Evolutionary conservation across 2,888 invertebrate genomes (phyloP), one percentile per base, ranked within the genome.

Genomic region (Clusia tigrina): DNA sequence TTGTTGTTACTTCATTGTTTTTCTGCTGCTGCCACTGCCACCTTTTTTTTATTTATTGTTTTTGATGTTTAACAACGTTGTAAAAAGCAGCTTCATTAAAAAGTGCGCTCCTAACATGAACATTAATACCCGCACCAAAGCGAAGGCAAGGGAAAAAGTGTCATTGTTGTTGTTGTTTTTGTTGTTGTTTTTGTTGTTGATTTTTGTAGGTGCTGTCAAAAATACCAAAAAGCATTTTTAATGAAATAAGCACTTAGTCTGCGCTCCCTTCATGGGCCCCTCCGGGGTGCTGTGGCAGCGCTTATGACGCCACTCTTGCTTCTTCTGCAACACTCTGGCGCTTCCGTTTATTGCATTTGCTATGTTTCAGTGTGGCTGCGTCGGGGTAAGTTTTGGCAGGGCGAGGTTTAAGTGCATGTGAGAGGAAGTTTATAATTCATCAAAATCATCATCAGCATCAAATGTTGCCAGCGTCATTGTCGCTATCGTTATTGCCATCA

Each of bases 331-430:
- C 48, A 48, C 48, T 48, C 22, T 3, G 15, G 15, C 48, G 22
- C 48, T 48, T 48, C 48, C 48, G 48, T 48, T 48, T 22, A 48
- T 20, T 48, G 48, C 48, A 48, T 22, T 48, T 42, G 42, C 42
- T 42, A 17, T n/a, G 42, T n/a, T 9, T n/a, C 15, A 15, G 20
- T 48, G 20, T 48, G 20, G 2, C 9, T 48, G 48, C 15, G 48
- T 48, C n/a, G n/a, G n/a, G n/a, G n/a, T n/a, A n/a, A n/a, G n/a
- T n/a, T n/a, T n/a, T n/a, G n/a, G n/a, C n/a, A n/a, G n/a, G n/a
- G n/a, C n/a, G n/a, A n/a, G n/a, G 18, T 48, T 18, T 20, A 18
- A 9, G 15, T 18, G 20, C 15, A 22, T 18, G 22, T 48, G 22
- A 48, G 3, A 48, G 20, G 9, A 48, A n/a, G n/a, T 9, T 6